phyloP scores from a whole-genome alignment of 2,888 invertebrate genomes.

The Thereva unica region DNA sequence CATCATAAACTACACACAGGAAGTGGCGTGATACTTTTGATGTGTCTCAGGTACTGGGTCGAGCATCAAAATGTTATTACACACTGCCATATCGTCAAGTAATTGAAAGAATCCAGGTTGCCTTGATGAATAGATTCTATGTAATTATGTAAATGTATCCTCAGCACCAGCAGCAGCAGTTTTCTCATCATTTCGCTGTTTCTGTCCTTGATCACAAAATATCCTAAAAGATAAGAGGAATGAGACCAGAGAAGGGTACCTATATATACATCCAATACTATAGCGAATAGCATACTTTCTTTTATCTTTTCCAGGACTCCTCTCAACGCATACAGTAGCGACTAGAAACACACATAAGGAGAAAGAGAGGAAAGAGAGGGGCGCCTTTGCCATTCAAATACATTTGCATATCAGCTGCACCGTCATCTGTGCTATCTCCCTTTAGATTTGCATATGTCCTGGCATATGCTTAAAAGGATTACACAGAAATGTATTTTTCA shows the following conservation, averaged over 20 bases:
- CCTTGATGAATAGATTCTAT: conserved; percentile 28
- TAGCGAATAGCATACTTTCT: background rate
- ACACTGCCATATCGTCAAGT: background rate
- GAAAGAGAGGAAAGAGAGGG: no score
- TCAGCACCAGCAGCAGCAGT: conserved; percentile 5
- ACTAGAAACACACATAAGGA: background rate
- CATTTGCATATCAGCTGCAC: conserved; percentile 35
- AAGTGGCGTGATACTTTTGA: no score
- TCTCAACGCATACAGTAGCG: conserved; percentile 1
- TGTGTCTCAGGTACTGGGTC: no score
- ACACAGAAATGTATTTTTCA: conserved; percentile 25
- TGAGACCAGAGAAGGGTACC: no score
- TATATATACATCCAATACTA: no score
- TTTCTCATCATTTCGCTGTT: background rate
- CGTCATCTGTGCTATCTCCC: conserved; percentile 24
- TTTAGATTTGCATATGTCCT: conserved; percentile 31
- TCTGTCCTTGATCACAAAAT: conserved; percentile 11
- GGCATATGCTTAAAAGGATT: conserved; percentile 32
- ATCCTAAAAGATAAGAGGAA: no score
- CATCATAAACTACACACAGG: no score
- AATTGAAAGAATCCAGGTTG: conserved; percentile 18
- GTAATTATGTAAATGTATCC: conserved; percentile 29
- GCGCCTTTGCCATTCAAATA: background rate
- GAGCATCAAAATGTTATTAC: background rate
- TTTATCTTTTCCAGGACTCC: conserved; percentile 5